Evolutionary conservation across 2,797 vertebrate species (phyloP).

Genomic region (Urocyon cinereoargenteus): DNA sequence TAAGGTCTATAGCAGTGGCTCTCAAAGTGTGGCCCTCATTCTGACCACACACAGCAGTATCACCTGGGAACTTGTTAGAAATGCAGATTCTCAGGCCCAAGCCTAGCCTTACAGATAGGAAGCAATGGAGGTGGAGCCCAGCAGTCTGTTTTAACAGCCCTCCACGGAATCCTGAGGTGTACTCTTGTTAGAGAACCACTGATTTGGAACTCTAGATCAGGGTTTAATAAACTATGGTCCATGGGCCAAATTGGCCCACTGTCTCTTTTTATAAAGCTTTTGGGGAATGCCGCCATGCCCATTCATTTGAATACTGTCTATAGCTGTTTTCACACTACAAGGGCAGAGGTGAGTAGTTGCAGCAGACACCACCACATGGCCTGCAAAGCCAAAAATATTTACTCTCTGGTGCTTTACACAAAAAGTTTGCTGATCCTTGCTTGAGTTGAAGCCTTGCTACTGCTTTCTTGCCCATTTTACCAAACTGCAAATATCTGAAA

Average conservation of each 20-base stretch:
- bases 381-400: conserved; percentile 46
- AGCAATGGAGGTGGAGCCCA: neutral
- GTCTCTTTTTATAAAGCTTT: conserved; percentile 40
- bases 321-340: conserved; percentile 25
- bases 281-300: neutral
- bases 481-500: conserved; percentile 47
- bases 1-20: conserved; percentile 24
- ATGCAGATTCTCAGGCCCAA: neutral
- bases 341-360: conserved; percentile 38
- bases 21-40: conserved; percentile 1
- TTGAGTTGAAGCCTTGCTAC: conserved; percentile 35
- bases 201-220: conserved; percentile 20
- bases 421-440: conserved; percentile 24
- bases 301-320: conserved; percentile 3
- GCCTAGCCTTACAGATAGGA: neutral
- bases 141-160: conserved; percentile 24
- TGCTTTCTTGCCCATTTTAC: conserved; percentile 48
- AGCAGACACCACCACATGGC: neutral
- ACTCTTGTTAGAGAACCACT: conserved; percentile 43
- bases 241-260: neutral
- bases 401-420: conserved; percentile 39
- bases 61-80: conserved; percentile 43
- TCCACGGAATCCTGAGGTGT: neutral
- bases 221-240: conserved; percentile 25
- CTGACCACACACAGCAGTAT: neutral